A percentile compares a stretch with the other conserved stretches of the same genome.
phyloP scores from a whole-genome alignment of 2,113 vertebrate genomes.

The Pangasianodon hypophthalmus region DNA sequence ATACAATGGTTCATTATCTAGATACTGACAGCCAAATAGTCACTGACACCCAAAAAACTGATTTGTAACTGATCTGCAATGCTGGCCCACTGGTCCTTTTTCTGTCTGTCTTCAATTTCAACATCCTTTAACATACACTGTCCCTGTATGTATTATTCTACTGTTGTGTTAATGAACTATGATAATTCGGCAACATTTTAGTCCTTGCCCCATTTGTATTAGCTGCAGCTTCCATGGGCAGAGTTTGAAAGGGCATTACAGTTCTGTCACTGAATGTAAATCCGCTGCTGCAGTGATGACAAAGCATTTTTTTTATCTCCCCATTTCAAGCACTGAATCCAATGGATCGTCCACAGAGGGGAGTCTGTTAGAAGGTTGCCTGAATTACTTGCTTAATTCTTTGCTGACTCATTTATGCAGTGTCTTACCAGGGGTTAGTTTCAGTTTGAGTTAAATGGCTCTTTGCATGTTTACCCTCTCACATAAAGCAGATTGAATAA shows the following conservation, averaged over 20 bases:
- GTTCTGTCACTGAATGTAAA: constrained; percentile 29
- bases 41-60: background rate
- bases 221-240: background rate
- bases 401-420: background rate
- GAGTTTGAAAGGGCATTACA: background rate
- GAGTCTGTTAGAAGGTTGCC: background rate
- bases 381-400: background rate
- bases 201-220: background rate
- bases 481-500: constrained; percentile 28
- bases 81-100: background rate
- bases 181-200: background rate
- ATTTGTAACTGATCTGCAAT: background rate
- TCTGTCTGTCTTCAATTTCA: background rate
- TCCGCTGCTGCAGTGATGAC: constrained; percentile 42
- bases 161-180: background rate
- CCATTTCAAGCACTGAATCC: constrained; percentile 12
- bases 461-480: background rate
- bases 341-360: background rate
- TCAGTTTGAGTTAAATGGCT: background rate
- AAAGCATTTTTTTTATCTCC: constrained; percentile 37
- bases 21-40: background rate
- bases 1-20: background rate
- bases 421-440: background rate
- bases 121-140: background rate
- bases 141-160: background rate